Conservation (phyloP, 2,888 invertebrate genomes). For the Cosmia trapezina region DNA sequence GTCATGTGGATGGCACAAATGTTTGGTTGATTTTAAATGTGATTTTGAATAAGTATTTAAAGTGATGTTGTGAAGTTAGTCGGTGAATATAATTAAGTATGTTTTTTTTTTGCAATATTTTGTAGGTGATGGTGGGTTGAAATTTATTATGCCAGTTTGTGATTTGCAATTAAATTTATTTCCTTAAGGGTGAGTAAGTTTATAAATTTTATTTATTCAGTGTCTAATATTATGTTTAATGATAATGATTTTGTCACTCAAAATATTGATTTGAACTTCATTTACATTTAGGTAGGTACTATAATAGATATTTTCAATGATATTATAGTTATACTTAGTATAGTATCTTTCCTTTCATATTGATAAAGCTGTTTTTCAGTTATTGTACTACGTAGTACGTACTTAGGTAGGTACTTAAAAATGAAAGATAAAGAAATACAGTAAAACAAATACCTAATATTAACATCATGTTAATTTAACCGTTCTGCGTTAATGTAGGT, state of each 20-base stretch:
- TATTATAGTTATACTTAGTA: not conserved
- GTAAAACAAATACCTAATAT: not conserved
- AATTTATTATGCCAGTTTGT: not conserved
- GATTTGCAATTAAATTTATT: slow-evolving; percentile 9
- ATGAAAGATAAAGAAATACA: not conserved
- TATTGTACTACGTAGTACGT: not conserved
- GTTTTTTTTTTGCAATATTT: slow-evolving; percentile 4
- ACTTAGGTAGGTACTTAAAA: not conserved
- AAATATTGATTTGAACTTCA: not conserved
- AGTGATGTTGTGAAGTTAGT: slow-evolving; percentile 24
- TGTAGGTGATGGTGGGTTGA: not conserved
- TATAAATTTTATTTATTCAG: not conserved
- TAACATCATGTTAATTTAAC: not conserved
- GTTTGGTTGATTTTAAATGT: slow-evolving; percentile 5
- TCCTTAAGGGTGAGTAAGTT: slow-evolving; percentile 17
- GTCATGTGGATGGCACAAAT: slow-evolving; percentile 6
- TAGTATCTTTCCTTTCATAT: not conserved
- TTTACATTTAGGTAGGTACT: slow-evolving; percentile 1
- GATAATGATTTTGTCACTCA: not conserved
- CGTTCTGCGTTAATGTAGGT: not conserved
- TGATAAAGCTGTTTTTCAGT: not conserved
- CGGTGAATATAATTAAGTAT: not conserved
- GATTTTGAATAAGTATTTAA: slow-evolving; percentile 7
- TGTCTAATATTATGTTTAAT: not conserved
- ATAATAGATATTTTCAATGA: not conserved